Base-by-base conservation (phyloP, 2,113 vertebrate species). In the Cavia aperea region DNA sequence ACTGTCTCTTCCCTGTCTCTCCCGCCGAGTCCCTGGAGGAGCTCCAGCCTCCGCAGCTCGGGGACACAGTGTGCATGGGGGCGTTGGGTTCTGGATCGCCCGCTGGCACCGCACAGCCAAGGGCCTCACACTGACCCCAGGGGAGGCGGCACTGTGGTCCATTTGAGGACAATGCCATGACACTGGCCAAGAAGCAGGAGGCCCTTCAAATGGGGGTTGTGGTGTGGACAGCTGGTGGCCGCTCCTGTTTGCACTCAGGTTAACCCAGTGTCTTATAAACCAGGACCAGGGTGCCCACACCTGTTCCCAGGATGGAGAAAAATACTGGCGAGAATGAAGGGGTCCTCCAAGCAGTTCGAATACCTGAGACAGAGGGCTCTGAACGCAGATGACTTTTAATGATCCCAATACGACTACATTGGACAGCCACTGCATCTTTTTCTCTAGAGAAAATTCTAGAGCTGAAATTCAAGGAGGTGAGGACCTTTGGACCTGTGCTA, bases 21-120 rank as follows among this genome's bases (percentile, higher is more conserved):
- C 39, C 39, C 39, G 39, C 39, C 39, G 39, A 39, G 39, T 39
- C 39, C 39, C 39, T 39, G 39, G 39, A 96, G 92, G 79, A 66
- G 72, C 56, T 91, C 95, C 96, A 94, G 15, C 31, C 93, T 86
- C 83, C 54, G 39, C 39, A 39, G 39, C 39, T 39, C 39, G 39
- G 39, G 39, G 39, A 39, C 39, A 39, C 39, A 39, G 39, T 39
- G 39, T 39, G 39, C 39, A 39, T 39, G 39, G 39, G 39, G 39
- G 39, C 39, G 39, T 39, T 39, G 39, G 39, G 39, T 39, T 39
- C 39, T 39, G 51, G 51, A 12, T 51, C 51, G 51, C 51, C 51
- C 7, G 51, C 51, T 51, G 7, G 51, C 51, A 51, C 51, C 7
- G 51, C 51, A 51, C 39, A 12, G 51, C 51, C 51, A 51, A 7